Base-by-base conservation (phyloP, 2,888 invertebrate species). In the Cheilosia grossa region DNA sequence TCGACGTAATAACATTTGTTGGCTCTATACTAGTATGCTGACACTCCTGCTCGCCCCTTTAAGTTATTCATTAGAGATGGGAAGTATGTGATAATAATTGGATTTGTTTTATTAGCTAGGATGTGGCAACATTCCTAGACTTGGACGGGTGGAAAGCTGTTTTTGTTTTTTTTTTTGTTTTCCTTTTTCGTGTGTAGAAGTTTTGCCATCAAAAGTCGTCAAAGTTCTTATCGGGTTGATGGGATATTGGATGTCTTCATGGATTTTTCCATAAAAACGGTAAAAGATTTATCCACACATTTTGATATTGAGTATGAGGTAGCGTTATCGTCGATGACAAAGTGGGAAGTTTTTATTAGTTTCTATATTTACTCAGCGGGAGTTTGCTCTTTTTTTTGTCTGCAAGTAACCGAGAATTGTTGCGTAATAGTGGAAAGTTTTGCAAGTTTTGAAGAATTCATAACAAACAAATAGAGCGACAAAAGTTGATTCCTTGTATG, bases 1-100 rank as follows among this genome's bases (percentile, higher is more conserved):
- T 51, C 51, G 51, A 58, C 70, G 69, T 69, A 69, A 58, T 53
- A 74, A 58, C 61, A 63, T 63, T 81, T 51, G 51, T 30, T 59
- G 53, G 66, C 64, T 54, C 21, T 77, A 54, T 59, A 42, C 27
- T 30, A 2, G 51, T 42, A 13, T 5, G 15, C 13, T 24, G 19
- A 13, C 15, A 2, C 24, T 5, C 13, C 33, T 13, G 7, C 42
- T 3, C 27, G 42, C 59, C 67, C 67, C 67, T 58, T 58, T 79
- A 79, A 79, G 70, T 80, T 83, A 83, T 83, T 83, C 80, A 83
- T 80, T 69, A 74, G 80, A 69, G 80, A 83, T 79, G 47, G 74
- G 40, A 74, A 79, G 79, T 83, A 79, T 79, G 83, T 75, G 83
- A 83, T 79, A 80, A 83, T 83, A 80, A 83, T 80, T 83, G 80